Evolutionary conservation across 1,140 invertebrate genomes (phyloP), one percentile per base, ranked within the genome.

Genomic region (Euura saliciscinereae): DNA sequence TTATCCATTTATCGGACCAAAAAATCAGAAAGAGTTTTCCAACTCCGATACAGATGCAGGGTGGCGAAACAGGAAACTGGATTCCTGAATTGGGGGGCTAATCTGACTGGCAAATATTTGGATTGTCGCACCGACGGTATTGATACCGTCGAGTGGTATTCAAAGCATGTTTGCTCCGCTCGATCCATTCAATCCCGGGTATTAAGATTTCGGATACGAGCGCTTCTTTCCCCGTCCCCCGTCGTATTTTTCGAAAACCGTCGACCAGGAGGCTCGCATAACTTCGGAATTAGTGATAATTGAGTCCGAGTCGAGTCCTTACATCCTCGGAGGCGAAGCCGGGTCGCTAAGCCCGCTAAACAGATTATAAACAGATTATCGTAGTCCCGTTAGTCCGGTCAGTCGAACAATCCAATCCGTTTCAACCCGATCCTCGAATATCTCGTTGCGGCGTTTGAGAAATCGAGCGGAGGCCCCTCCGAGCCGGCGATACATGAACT

Each of bases 101-200:
- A 87, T 87, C 86, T 85, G 76, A 78, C 78, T 84, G 70, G 80
- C 84, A 87, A 87, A 87, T 87, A 87, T 87, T 87, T 87, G 82
- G 84, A 85, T 87, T 86, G 85, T 86, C 83, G 81, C 76, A 81
- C 83, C 83, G 78, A 80, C 59, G 80, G 83, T 78, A 85, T 83
- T 82, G 82, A 86, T 84, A 84, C 28, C 78, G 80, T 85, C 77
- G 79, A 84, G 82, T 84, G 80, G 74, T 73, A 59, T 75, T 73
- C 10, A 46, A 42, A 65, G 70, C 65, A 43, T 80, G 74, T 79
- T 78, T 78, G 75, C 72, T 78, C 70, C 73, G 65, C 64, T 69
- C 51, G 73, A 73, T 75, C 76, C 76, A 75, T 76, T 75, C 71
- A 69, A 78, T 82, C 82, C 80, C 78, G 71, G 76, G 82, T 75